phyloP scores from a whole-genome alignment of 2,797 vertebrate genomes.

The Channa striata region DNA sequence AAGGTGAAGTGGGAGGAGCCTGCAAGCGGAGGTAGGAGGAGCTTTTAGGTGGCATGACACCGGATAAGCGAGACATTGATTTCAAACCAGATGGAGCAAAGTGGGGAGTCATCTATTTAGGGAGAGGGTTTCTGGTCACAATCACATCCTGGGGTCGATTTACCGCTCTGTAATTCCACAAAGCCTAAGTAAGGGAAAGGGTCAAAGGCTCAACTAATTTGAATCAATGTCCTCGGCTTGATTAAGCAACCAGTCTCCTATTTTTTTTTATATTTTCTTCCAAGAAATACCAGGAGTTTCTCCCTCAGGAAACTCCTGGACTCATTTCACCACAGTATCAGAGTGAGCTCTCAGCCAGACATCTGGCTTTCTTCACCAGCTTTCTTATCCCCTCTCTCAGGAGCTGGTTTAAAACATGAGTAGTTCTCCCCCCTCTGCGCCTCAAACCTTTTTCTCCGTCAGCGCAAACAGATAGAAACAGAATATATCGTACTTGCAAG shows the following conservation, averaged over 20 bases:
- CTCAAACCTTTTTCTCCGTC: slow-evolving; percentile 46
- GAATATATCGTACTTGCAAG: slow-evolving; percentile 61
- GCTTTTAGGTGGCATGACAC: slow-evolving; percentile 69
- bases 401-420: slow-evolving; percentile 56
- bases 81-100: slow-evolving; percentile 63
- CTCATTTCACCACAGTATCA: slow-evolving; percentile 52
- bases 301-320: slow-evolving; percentile 51
- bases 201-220: slow-evolving; percentile 56
- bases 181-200: slow-evolving; percentile 46
- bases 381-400: slow-evolving; percentile 60
- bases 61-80: slow-evolving; percentile 72
- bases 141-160: slow-evolving; percentile 63
- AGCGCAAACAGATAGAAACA: slow-evolving; percentile 74
- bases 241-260: slow-evolving; percentile 41
- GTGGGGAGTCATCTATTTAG: slow-evolving; percentile 25
- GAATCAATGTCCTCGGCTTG: slow-evolving; percentile 74
- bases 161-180: slow-evolving; percentile 57
- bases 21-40: slow-evolving; percentile 87
- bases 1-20: slow-evolving; percentile 74
- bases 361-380: slow-evolving; percentile 56
- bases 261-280: slow-evolving; percentile 22
- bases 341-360: slow-evolving; percentile 45
- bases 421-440: slow-evolving; percentile 55
- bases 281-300: slow-evolving; percentile 51
- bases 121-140: slow-evolving; percentile 46